Evolutionary conservation across 2,113 vertebrate species (phyloP).

Genomic region (Osmerus mordax): DNA sequence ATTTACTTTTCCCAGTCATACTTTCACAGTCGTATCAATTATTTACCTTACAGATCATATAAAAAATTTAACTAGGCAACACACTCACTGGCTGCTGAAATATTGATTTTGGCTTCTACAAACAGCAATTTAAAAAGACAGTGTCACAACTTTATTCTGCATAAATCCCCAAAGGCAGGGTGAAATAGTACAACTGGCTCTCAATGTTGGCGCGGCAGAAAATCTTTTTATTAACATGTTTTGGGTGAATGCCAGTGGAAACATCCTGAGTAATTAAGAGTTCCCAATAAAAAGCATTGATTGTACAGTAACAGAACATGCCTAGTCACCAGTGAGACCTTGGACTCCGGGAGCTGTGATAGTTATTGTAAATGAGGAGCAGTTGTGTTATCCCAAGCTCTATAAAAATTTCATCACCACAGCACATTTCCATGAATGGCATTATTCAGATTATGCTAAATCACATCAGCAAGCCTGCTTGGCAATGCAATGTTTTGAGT

Average conservation of each 20-base stretch:
- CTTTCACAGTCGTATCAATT: conserved; percentile 33
- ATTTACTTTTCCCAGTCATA: conserved; percentile 35
- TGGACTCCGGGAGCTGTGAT: conserved; percentile 32
- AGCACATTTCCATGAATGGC: conserved; percentile 74
- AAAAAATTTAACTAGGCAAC: conserved; percentile 41
- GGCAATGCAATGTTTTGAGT: conserved; percentile 64
- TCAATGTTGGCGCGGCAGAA: conserved; percentile 8
- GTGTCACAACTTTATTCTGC: conserved; percentile 11
- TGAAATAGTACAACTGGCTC: conserved; percentile 26
- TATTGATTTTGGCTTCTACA: conserved; percentile 43
- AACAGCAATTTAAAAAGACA: conserved; percentile 35
- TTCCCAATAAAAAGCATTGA: conserved; percentile 50
- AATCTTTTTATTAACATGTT: conserved; percentile 12
- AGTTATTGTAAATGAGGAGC: conserved; percentile 62
- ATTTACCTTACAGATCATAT: conserved; percentile 35
- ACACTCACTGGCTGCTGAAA: conserved; percentile 38
- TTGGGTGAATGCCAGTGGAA: conserved; percentile 31
- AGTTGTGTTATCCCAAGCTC: conserved; percentile 65
- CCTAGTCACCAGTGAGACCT: conserved; percentile 45
- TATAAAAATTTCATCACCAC: conserved; percentile 74
- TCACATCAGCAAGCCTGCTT: conserved; percentile 71
- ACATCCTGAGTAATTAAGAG: conserved; percentile 49
- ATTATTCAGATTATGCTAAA: conserved; percentile 80
- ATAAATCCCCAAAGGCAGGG: conserved; percentile 22
- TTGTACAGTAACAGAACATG: conserved; percentile 59